Conservation (phyloP, 23 tunicate genomes). For the Aplidium turbinatum region DNA sequence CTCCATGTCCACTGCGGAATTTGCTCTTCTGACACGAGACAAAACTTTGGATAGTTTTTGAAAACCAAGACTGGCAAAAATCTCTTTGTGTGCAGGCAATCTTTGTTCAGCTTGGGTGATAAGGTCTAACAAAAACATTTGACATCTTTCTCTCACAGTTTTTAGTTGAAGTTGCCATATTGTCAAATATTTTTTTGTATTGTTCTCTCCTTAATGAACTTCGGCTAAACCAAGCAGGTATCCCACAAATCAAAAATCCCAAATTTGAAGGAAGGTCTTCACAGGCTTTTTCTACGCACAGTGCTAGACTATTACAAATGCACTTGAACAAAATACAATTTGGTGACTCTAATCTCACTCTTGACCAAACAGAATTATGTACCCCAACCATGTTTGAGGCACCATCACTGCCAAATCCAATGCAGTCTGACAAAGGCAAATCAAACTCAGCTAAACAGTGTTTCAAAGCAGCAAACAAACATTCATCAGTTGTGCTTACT, state of each 20-base stretch:
- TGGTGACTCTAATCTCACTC: slow-evolving; percentile 27
- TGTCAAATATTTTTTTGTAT: slow-evolving; percentile 23
- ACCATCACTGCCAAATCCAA: slow-evolving; percentile 33
- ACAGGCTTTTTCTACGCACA: slow-evolving; percentile 15
- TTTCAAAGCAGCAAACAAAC: slow-evolving; percentile 5
- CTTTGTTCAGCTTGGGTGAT: slow-evolving; percentile 2
- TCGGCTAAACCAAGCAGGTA: slow-evolving; percentile 14
- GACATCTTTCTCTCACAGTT: slow-evolving; percentile 11
- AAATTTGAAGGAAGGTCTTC: slow-evolving; percentile 1
- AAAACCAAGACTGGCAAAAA: slow-evolving; percentile 9
- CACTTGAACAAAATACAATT: slow-evolving; percentile 10
- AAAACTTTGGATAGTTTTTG: slow-evolving; percentile 22
- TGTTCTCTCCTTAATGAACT: slow-evolving; percentile 28
- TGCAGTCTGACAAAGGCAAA: slow-evolving; percentile 8
- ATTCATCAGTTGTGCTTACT: slow-evolving; percentile 6
- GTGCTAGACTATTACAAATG: slow-evolving; percentile 17
- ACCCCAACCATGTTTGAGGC: slow-evolving; percentile 31
- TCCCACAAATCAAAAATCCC: slow-evolving; percentile 17
- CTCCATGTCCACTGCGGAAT: too few relatives aligned
- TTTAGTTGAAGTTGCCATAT: too few relatives aligned
- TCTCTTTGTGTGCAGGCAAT: slow-evolving; percentile 14
- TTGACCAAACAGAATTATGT: slow-evolving; percentile 35
- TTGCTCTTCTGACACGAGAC: slow-evolving; percentile 21
- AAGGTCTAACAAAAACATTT: slow-evolving; percentile 4
- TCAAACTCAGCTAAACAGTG: background rate